These are phyloP conservation scores for Cheirogaleus medius DNA, from an alignment of 2,113 vertebrate genomes.

Conservation along the genomic window DNA sequence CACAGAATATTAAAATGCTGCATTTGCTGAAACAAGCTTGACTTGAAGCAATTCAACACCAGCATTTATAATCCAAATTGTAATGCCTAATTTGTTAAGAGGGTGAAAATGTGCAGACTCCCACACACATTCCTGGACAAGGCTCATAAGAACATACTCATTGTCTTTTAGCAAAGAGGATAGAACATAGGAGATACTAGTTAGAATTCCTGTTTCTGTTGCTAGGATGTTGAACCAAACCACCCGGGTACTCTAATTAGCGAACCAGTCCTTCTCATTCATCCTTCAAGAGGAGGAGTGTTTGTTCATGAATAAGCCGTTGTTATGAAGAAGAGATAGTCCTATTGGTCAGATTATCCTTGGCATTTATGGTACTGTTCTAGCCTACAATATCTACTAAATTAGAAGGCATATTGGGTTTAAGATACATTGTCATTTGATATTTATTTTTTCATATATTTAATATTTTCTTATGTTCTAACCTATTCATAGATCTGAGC, in stretches of 20 bases:
- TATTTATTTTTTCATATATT: neutral
- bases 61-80: neutral
- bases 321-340: neutral
- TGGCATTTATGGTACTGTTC: neutral
- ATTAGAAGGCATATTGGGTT: neutral
- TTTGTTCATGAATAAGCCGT: neutral
- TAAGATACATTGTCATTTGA: neutral
- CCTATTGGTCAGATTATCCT: neutral
- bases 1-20: neutral
- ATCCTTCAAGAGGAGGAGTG: neutral
- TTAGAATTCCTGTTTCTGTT: constrained; percentile 38
- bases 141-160: constrained; percentile 11
- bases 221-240: constrained; percentile 36
- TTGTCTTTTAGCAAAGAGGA: neutral
- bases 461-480: neutral
- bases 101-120: neutral
- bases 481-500: neutral
- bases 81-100: neutral
- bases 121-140: constrained; percentile 13
- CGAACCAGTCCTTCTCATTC: neutral
- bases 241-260: constrained; percentile 2
- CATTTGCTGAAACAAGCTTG: neutral
- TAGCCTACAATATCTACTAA: neutral
- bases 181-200: neutral
- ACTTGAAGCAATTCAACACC: neutral